Percentiles rank a stretch among this genome's conserved stretches.
Evolutionary conservation across 2,888 invertebrate genomes (phyloP).

Genomic region (Heliconius erato): DNA sequence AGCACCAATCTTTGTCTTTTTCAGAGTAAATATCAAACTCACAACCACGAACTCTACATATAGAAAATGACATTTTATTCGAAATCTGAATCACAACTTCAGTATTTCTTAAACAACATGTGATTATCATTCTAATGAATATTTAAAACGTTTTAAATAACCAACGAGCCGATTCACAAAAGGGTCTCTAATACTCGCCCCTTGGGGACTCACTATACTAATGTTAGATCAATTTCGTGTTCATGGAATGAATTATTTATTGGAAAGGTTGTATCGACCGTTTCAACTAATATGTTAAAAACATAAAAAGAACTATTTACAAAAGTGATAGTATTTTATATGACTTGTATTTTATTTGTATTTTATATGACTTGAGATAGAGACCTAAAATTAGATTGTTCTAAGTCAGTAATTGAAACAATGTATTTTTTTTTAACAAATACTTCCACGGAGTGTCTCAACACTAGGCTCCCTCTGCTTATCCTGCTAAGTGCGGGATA

Average conservation of each 20-base stretch:
- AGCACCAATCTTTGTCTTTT: too few relatives aligned
- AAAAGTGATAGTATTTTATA: background rate
- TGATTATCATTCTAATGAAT: slow-evolving; percentile 6
- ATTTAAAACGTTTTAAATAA: slow-evolving; percentile 11
- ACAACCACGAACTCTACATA: too few relatives aligned
- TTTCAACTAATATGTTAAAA: background rate
- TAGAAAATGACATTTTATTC: background rate
- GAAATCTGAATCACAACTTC: background rate
- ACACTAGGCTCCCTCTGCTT: too few relatives aligned
- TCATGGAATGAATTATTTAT: slow-evolving; percentile 31
- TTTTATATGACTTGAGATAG: background rate
- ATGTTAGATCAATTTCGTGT: slow-evolving; percentile 31
- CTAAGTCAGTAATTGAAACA: too few relatives aligned
- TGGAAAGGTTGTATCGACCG: slow-evolving; percentile 17
- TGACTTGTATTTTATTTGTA: background rate
- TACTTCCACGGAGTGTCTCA: too few relatives aligned
- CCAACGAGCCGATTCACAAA: background rate
- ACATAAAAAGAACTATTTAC: background rate
- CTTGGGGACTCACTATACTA: slow-evolving; percentile 13
- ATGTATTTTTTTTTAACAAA: too few relatives aligned
- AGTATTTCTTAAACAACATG: slow-evolving; percentile 14
- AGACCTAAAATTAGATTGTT: background rate
- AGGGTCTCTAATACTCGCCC: slow-evolving; percentile 14
- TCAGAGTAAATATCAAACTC: too few relatives aligned
- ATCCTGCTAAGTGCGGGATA: too few relatives aligned